A percentile compares a stretch with the other conserved stretches of the same genome.
These are phyloP conservation scores for Takifugu rubripes DNA, from an alignment of 2,797 vertebrate species.

Conservation along the genomic window DNA sequence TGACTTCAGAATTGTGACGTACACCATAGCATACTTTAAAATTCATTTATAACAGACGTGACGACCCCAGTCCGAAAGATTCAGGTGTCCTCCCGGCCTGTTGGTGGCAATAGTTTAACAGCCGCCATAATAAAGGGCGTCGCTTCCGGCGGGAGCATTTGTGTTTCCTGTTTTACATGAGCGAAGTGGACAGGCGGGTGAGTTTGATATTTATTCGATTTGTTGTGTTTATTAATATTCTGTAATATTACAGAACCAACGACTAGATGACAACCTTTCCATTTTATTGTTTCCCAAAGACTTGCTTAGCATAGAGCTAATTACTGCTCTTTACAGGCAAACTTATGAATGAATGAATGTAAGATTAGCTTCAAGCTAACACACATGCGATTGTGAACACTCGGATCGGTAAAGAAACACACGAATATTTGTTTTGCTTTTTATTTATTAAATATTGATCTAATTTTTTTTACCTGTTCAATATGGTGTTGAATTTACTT, in stretches of 20 bases:
- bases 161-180: conserved; percentile 30
- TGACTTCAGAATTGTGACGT: too few relatives aligned
- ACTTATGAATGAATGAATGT: conserved; percentile 5
- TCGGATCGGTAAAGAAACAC: too few relatives aligned
- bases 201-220: conserved; percentile 3
- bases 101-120: conserved; percentile 23
- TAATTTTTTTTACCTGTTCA: too few relatives aligned
- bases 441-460: too few relatives aligned
- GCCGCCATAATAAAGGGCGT: not conserved
- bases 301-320: not conserved
- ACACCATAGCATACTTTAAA: too few relatives aligned
- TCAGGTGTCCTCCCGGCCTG: conserved; percentile 39
- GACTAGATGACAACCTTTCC: too few relatives aligned
- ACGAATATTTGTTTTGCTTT: too few relatives aligned
- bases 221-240: not conserved
- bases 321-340: conserved; percentile 13
- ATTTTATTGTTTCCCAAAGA: too few relatives aligned
- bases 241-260: too few relatives aligned
- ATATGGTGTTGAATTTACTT: too few relatives aligned
- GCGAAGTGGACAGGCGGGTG: conserved; percentile 21
- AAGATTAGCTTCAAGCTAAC: conserved; percentile 13
- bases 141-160: not conserved
- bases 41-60: too few relatives aligned
- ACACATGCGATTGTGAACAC: conserved; percentile 3
- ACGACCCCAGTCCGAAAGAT: not conserved